Percentiles rank a stretch among this genome's conserved stretches.
phyloP scores from a whole-genome alignment of 1,140 invertebrate species.

The Radopholus similis region DNA sequence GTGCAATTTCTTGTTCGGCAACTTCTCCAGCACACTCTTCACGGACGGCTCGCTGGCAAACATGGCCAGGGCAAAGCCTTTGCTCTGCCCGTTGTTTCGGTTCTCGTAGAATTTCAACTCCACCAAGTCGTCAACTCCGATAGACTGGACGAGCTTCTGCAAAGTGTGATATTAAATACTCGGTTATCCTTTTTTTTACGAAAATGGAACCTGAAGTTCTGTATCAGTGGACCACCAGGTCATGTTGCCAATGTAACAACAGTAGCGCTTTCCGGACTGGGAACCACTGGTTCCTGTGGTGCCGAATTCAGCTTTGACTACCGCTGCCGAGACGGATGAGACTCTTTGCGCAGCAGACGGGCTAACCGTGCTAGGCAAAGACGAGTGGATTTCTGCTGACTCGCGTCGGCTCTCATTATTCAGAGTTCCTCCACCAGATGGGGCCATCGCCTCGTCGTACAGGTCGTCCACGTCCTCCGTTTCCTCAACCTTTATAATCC shows the following conservation, averaged over 20 bases:
- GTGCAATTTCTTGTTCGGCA: constrained; percentile 81
- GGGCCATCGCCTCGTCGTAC: constrained; percentile 55
- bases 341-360: not conserved
- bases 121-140: constrained; percentile 82
- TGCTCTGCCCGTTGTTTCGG: constrained; percentile 95
- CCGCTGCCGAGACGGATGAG: not conserved
- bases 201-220: constrained; percentile 38
- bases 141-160: constrained; percentile 32
- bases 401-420: constrained; percentile 26
- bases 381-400: constrained; percentile 10
- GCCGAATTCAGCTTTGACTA: constrained; percentile 6
- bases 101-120: constrained; percentile 99
- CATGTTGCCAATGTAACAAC: constrained; percentile 57
- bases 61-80: constrained; percentile 87
- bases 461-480: constrained; percentile 48
- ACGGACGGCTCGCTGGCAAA: constrained; percentile 85
- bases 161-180: constrained; percentile 22
- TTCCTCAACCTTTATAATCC: constrained; percentile 22
- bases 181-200: constrained; percentile 7
- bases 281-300: not conserved
- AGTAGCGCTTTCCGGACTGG: constrained; percentile 43
- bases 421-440: constrained; percentile 30
- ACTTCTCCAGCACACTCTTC: constrained; percentile 80
- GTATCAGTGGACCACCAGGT: constrained; percentile 59
- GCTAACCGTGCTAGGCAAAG: not conserved